phyloP scores from a whole-genome alignment of 2,113 vertebrate genomes.

The Oxyura jamaicensis region DNA sequence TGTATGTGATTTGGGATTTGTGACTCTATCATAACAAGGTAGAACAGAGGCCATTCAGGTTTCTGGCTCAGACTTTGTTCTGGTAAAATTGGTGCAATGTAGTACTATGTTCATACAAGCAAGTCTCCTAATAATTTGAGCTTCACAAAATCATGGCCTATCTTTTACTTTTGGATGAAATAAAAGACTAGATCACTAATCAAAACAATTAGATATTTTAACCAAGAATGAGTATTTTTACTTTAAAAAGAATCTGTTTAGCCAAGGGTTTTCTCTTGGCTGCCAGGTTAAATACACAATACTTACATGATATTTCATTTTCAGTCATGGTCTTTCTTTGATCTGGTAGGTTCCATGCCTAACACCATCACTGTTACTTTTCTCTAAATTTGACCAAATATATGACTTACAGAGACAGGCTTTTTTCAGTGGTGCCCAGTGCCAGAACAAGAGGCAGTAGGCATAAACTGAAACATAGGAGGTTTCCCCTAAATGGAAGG shows the following conservation, averaged over 20 bases:
- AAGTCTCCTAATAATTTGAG: neutral
- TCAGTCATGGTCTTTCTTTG: neutral
- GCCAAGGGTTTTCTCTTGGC: neutral
- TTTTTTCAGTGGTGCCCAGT: neutral
- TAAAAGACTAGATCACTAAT: neutral
- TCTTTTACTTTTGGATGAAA: neutral
- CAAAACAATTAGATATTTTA: neutral
- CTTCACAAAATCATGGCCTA: neutral
- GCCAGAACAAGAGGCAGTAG: neutral
- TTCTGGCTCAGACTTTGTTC: neutral
- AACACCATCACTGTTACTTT: neutral
- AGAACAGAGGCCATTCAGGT: neutral
- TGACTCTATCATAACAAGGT: neutral
- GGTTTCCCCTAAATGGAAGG: neutral
- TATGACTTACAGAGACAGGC: neutral
- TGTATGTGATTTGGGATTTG: neutral
- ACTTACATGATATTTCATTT: neutral
- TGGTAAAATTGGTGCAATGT: neutral
- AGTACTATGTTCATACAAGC: neutral
- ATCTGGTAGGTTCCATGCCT: rapidly evolving
- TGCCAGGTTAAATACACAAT: neutral
- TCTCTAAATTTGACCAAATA: neutral
- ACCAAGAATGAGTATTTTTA: neutral
- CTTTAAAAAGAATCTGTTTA: neutral
- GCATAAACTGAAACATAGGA: neutral